Conservation (phyloP, 2,888 invertebrate species). For the Microctonus brassicae region DNA sequence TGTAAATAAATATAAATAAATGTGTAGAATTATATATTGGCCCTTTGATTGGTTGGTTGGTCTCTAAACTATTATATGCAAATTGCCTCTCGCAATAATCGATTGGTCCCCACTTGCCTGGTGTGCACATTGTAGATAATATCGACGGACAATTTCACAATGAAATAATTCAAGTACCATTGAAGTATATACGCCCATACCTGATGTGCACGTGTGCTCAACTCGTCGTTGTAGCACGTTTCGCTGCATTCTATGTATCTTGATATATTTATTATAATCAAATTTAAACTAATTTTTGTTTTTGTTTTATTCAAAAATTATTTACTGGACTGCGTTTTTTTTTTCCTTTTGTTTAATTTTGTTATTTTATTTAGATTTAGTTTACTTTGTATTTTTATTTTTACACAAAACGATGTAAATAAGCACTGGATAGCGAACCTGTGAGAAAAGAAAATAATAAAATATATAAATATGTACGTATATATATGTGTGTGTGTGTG, state of each 20-base stretch:
- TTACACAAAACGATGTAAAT: constrained; percentile 31
- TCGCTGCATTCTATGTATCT: constrained; percentile 46
- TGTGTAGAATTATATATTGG: not conserved
- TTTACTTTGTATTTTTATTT: constrained; percentile 15
- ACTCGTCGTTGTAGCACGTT: constrained; percentile 44
- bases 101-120: constrained; percentile 8
- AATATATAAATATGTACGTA: not conserved
- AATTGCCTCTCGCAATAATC: constrained; percentile 8
- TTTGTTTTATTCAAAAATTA: constrained; percentile 9
- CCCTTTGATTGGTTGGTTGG: not conserved
- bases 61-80: constrained; percentile 4
- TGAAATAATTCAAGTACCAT: constrained; percentile 24
- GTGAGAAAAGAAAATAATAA: constrained; percentile 41
- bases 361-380: too few relatives aligned
- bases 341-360: not conserved
- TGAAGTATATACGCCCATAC: constrained; percentile 44
- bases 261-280: too few relatives aligned
- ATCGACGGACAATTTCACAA: constrained; percentile 15
- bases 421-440: constrained; percentile 42
- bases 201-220: constrained; percentile 47
- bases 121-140: constrained; percentile 15
- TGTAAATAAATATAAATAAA: too few relatives aligned
- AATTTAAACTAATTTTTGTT: too few relatives aligned
- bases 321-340: not conserved
- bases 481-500: not conserved